Evolutionary conservation across 1,140 invertebrate genomes (phyloP).

Genomic region (Macrotrachela quadricornifera): DNA sequence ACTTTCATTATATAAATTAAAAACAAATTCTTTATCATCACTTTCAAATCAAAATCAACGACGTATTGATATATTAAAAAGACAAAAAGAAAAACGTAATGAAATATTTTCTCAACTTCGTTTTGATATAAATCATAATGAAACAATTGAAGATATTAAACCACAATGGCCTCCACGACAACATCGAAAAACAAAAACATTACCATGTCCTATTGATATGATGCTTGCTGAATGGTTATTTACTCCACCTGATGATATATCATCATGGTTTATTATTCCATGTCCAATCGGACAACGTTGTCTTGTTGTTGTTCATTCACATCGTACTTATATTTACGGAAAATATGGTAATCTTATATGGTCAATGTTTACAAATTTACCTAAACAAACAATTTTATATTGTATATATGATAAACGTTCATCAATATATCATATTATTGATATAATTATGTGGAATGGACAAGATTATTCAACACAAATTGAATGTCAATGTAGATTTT

Average conservation of each 20-base stretch:
- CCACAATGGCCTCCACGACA: too few species aligned
- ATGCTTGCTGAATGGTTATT: slow-evolving; percentile 76
- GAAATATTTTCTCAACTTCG: too few species aligned
- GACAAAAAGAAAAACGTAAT: too few species aligned
- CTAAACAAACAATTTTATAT: slow-evolving; percentile 45
- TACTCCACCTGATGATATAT: slow-evolving; percentile 49
- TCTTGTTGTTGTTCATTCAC: slow-evolving; percentile 49
- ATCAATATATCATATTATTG: slow-evolving; percentile 51
- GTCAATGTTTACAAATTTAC: slow-evolving; percentile 43
- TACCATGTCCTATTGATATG: slow-evolving; percentile 21
- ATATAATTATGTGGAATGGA: slow-evolving; percentile 58
- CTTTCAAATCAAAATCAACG: too few species aligned
- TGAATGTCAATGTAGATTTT: not conserved
- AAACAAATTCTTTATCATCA: too few species aligned
- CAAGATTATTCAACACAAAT: not conserved
- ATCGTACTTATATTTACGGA: slow-evolving; percentile 46
- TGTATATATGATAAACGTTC: slow-evolving; percentile 46
- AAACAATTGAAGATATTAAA: too few species aligned
- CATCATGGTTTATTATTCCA: slow-evolving; percentile 49
- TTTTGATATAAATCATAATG: too few species aligned
- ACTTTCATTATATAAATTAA: too few species aligned
- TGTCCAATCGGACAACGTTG: slow-evolving; percentile 57
- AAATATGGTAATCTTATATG: slow-evolving; percentile 42
- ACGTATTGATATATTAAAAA: too few species aligned
- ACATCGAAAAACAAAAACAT: too few species aligned